Evolutionary conservation across 2,888 invertebrate genomes (phyloP).

Genomic region (Brachyptera risi): DNA sequence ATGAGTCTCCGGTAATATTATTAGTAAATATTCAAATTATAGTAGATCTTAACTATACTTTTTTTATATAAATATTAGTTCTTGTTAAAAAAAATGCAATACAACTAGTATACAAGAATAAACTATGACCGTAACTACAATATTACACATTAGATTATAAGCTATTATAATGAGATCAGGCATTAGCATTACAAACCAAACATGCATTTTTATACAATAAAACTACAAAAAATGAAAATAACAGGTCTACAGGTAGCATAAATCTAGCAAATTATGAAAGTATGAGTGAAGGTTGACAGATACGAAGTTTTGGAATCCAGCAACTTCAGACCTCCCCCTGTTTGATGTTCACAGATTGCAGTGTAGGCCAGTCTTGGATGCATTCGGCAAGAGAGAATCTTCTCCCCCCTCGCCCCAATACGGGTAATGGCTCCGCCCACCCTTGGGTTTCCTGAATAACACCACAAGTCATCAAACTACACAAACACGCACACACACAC

Average conservation of each 20-base stretch:
- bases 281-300: too few species aligned
- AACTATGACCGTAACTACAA: too few species aligned
- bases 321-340: constrained; percentile 31
- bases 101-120: too few species aligned
- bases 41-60: background rate
- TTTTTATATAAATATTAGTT: too few species aligned
- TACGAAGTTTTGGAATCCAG: constrained; percentile 21
- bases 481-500: background rate
- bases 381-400: constrained; percentile 28
- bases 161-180: too few species aligned
- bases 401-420: constrained; percentile 26
- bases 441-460: background rate
- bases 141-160: too few species aligned
- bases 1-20: constrained; percentile 15
- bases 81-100: too few species aligned
- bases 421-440: background rate
- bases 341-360: constrained; percentile 26
- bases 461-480: background rate
- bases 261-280: too few species aligned
- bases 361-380: constrained; percentile 19
- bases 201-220: too few species aligned
- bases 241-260: too few species aligned
- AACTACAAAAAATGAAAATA: too few species aligned
- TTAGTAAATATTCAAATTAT: background rate
- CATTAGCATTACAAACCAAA: too few species aligned